Percentiles rank a stretch among this genome's conserved stretches.
phyloP scores from a whole-genome alignment of 2,888 invertebrate species.

The Pardosa pseudoannulata region DNA sequence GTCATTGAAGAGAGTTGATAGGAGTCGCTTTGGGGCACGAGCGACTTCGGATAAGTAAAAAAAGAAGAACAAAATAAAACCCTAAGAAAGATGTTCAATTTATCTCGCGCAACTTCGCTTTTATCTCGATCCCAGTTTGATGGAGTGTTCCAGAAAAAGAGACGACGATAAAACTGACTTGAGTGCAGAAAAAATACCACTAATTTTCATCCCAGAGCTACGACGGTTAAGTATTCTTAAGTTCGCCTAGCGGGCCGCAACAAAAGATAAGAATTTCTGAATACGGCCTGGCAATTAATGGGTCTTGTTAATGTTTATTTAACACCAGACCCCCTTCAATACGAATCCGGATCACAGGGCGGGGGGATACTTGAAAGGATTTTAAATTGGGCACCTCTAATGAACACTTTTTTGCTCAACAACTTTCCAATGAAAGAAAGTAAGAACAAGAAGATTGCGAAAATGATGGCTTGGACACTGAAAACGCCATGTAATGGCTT shows the following conservation, averaged over 20 bases:
- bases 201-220: slow-evolving; percentile 34
- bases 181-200: slow-evolving; percentile 31
- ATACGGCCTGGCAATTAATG: slow-evolving; percentile 26
- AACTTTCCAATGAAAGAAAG: slow-evolving; percentile 21
- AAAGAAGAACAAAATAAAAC: slow-evolving; percentile 29
- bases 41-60: slow-evolving; percentile 28
- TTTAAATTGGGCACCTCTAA: slow-evolving; percentile 40
- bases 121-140: slow-evolving; percentile 50
- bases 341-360: slow-evolving; percentile 11
- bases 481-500: slow-evolving; percentile 4
- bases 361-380: slow-evolving; percentile 30
- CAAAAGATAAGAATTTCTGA: slow-evolving; percentile 44
- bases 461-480: slow-evolving; percentile 20
- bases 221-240: slow-evolving; percentile 34
- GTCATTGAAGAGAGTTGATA: slow-evolving; percentile 60
- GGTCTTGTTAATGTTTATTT: slow-evolving; percentile 49
- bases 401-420: slow-evolving; percentile 14
- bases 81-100: slow-evolving; percentile 50
- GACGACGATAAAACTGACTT: slow-evolving; percentile 47
- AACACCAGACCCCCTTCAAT: slow-evolving; percentile 23
- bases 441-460: slow-evolving; percentile 20
- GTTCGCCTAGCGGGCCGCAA: slow-evolving; percentile 39
- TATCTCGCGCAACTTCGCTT: slow-evolving; percentile 51
- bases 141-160: slow-evolving; percentile 49
- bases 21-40: slow-evolving; percentile 55